Evolutionary conservation across 37 sponge, comb jelly and placozoan genomes (phyloP).

Genomic region (Amphimedon queenslandica): DNA sequence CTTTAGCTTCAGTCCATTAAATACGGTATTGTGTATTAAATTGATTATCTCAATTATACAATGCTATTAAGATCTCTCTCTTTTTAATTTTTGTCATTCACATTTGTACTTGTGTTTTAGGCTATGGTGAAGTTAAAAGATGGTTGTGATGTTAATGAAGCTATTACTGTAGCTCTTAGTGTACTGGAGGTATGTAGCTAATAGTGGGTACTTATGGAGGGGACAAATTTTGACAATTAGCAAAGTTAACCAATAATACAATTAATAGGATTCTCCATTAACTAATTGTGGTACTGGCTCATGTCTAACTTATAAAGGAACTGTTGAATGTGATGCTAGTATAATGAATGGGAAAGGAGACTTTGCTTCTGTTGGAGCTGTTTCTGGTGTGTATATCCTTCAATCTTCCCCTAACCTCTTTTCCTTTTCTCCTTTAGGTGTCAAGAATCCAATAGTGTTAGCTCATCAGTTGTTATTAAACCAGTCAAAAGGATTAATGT

Average conservation of each 20-base stretch:
- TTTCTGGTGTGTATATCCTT: constrained; percentile 51
- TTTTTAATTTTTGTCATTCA: too few relatives aligned
- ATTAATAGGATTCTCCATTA: constrained; percentile 41
- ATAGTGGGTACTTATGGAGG: too few relatives aligned
- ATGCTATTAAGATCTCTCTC: too few relatives aligned
- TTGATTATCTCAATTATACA: too few relatives aligned
- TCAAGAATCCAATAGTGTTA: constrained; percentile 45
- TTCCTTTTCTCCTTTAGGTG: constrained; percentile 25
- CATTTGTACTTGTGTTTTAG: too few relatives aligned
- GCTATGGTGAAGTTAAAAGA: too few relatives aligned
- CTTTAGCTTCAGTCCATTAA: too few relatives aligned
- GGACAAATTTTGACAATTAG: too few relatives aligned
- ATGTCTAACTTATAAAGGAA: constrained; percentile 49
- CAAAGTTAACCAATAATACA: too few relatives aligned
- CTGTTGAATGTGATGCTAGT: constrained; percentile 85
- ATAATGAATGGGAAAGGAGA: constrained; percentile 51
- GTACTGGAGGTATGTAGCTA: constrained; percentile 54
- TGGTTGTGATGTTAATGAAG: constrained; percentile 22
- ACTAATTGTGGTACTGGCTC: constrained; percentile 72
- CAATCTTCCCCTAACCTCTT: neutral
- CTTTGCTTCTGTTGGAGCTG: constrained; percentile 73
- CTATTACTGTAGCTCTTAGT: constrained; percentile 28
- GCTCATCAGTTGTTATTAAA: constrained; percentile 40
- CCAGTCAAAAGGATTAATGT: constrained; percentile 24
- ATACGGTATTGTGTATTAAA: too few relatives aligned